Evolutionary conservation across 2,888 invertebrate species (phyloP).

Genomic region (Xanthia togata): DNA sequence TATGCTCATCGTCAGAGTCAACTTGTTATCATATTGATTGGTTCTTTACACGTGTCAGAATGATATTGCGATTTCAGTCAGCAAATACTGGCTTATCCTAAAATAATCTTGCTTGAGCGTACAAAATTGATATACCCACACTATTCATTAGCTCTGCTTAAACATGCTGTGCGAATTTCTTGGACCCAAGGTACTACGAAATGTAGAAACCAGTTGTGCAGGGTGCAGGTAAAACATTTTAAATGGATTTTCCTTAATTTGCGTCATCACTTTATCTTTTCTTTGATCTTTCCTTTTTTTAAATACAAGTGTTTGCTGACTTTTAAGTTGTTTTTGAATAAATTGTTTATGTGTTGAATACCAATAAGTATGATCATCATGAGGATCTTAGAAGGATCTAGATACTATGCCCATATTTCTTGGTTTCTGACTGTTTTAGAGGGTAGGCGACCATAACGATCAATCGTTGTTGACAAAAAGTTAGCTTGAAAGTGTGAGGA

Average conservation of each 20-base stretch:
- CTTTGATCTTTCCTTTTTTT: background rate
- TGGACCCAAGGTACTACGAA: slow-evolving; percentile 3
- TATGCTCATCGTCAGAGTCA: slow-evolving; percentile 20
- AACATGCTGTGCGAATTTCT: slow-evolving; percentile 43
- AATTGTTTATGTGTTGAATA: background rate
- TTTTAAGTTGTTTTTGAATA: background rate
- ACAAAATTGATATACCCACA: slow-evolving; percentile 21
- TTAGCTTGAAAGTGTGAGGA: slow-evolving; percentile 15
- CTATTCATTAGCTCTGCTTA: slow-evolving; percentile 26
- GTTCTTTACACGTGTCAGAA: slow-evolving; percentile 24
- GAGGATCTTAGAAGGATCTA: slow-evolving; percentile 1
- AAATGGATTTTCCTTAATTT: slow-evolving; percentile 21
- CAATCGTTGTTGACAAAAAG: background rate
- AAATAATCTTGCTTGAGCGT: slow-evolving; percentile 24
- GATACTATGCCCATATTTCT: background rate
- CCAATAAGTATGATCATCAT: background rate
- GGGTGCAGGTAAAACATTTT: background rate
- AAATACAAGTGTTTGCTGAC: background rate
- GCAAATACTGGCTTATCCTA: slow-evolving; percentile 22
- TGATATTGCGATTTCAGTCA: slow-evolving; percentile 17
- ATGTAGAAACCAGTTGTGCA: background rate
- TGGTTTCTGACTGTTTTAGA: background rate
- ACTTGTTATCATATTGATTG: slow-evolving; percentile 26
- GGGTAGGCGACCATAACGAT: background rate
- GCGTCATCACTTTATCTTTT: background rate